These are phyloP conservation scores for Metaphire vulgaris DNA, from an alignment of 1,140 invertebrate genomes.

Conservation along the genomic window DNA sequence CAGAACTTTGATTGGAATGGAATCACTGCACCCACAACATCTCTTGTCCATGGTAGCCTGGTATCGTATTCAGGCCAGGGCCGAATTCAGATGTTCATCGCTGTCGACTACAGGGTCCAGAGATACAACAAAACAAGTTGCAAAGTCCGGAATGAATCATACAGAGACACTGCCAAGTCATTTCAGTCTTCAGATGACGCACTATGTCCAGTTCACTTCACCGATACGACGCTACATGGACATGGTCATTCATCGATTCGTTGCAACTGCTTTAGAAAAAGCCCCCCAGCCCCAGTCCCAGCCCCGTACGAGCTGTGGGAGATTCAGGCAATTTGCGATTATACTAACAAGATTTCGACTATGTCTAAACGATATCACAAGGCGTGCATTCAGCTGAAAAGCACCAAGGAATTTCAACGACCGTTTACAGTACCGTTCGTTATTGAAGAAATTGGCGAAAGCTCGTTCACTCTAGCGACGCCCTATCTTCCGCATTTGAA, in stretches of 20 bases:
- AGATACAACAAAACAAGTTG: too few species aligned
- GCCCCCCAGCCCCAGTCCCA: too few species aligned
- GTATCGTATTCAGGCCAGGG: constrained; percentile 23
- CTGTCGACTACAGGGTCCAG: neutral
- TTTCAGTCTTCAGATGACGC: constrained; percentile 31
- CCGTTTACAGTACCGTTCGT: constrained; percentile 18
- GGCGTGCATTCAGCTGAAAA: neutral
- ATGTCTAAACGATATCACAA: constrained; percentile 31
- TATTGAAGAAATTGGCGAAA: constrained; percentile 14
- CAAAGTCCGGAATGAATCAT: neutral
- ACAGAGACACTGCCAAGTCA: constrained; percentile 16
- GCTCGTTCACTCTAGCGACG: neutral
- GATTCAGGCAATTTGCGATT: constrained; percentile 31
- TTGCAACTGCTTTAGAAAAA: constrained; percentile 33
- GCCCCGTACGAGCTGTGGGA: constrained; percentile 32
- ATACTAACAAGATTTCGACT: constrained; percentile 31
- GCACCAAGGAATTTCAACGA: neutral
- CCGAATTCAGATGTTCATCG: neutral
- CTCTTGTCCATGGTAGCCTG: constrained; percentile 6
- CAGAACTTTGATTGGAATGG: constrained; percentile 11
- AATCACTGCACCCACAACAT: constrained; percentile 5
- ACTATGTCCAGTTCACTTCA: constrained; percentile 52
- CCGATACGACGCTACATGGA: constrained; percentile 52
- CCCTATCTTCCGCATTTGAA: constrained; percentile 8
- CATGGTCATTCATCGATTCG: constrained; percentile 43